Percentiles rank a stretch among this genome's conserved stretches.
These are phyloP conservation scores for Onychomys arenicola DNA, from an alignment of 2,797 vertebrate genomes.

Conservation along the genomic window DNA sequence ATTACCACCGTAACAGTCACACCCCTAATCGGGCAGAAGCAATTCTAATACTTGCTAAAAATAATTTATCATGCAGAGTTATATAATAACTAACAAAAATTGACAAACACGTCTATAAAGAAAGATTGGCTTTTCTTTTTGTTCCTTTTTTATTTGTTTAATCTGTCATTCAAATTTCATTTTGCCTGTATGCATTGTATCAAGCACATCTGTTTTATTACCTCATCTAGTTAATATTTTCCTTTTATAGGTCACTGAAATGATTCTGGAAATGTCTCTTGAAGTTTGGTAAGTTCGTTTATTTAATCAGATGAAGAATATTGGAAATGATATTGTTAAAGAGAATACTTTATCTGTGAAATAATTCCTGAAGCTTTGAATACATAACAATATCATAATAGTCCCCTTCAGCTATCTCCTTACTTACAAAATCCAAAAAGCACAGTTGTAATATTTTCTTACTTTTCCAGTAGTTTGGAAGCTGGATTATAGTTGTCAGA, in stretches of 20 bases:
- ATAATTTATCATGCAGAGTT: neutral
- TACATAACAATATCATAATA: neutral
- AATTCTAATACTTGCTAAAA: neutral
- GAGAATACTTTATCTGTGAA: constrained; percentile 5
- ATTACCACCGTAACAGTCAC: neutral
- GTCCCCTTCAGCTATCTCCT: neutral
- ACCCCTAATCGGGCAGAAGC: neutral
- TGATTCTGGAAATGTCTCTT: constrained; percentile 93
- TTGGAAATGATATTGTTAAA: neutral
- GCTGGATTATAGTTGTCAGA: neutral
- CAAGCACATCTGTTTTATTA: neutral
- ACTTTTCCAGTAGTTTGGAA: neutral
- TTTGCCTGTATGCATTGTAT: neutral
- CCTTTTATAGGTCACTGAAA: constrained; percentile 94
- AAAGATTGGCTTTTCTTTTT: constrained; percentile 10
- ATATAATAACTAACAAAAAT: neutral
- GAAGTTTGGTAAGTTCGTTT: constrained; percentile 95
- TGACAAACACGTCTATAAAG: neutral
- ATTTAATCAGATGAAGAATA: neutral
- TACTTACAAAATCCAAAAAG: neutral
- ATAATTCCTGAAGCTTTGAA: constrained; percentile 3
- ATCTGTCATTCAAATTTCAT: neutral
- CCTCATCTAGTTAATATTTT: constrained; percentile 75
- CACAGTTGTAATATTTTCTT: neutral
- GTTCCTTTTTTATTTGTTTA: neutral